Evolutionary conservation across 1,140 invertebrate species (phyloP).

Genomic region (Trichomalopsis sarcophagae): DNA sequence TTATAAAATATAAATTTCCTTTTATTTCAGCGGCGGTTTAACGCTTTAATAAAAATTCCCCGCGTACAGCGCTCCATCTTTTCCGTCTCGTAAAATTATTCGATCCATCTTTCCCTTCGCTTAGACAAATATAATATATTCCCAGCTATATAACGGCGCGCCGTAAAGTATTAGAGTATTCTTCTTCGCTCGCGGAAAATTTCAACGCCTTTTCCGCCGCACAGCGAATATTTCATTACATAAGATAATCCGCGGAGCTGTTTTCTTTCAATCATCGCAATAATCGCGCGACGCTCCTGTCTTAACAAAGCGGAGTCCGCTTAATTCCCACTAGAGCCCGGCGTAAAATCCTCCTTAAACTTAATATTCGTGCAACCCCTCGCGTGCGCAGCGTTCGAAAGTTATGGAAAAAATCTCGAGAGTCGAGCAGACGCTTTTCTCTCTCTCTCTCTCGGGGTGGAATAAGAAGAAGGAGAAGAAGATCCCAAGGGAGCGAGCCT

Average conservation of each 20-base stretch:
- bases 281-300: background rate
- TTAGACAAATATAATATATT: conserved; percentile 2
- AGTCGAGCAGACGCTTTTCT: background rate
- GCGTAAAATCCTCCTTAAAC: conserved; percentile 21
- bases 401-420: conserved; percentile 13
- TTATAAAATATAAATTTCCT: background rate
- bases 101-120: conserved; percentile 27
- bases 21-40: background rate
- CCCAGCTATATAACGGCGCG: too few species aligned
- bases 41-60: conserved; percentile 37
- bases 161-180: background rate
- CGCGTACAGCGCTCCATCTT: conserved; percentile 13
- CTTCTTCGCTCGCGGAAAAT: background rate
- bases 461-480: conserved; percentile 47
- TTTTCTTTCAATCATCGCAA: conserved; percentile 9
- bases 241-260: background rate
- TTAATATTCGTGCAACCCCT: conserved; percentile 22
- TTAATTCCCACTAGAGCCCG: background rate
- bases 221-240: background rate
- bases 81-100: conserved; percentile 49
- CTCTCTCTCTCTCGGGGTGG: too few species aligned
- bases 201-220: background rate
- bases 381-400: background rate
- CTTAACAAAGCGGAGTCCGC: conserved; percentile 14
- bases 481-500: conserved; percentile 52